Percentiles rank a stretch among this genome's conserved stretches.
Conservation (phyloP, 2,888 invertebrate species). For the Caenorhabditis afra region DNA sequence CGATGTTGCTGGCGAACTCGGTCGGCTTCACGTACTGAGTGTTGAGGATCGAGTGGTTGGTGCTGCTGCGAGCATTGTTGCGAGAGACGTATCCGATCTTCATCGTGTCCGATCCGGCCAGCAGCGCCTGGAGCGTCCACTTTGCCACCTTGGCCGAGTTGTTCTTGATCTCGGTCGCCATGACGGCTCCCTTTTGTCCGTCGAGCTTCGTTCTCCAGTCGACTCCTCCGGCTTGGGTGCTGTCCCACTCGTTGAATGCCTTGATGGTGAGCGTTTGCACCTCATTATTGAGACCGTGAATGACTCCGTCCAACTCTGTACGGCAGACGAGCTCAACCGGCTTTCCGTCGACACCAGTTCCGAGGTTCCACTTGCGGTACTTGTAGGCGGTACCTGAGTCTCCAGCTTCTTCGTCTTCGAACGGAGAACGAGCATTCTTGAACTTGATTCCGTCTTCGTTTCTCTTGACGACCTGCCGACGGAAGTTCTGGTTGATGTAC, state of each 20-base stretch:
- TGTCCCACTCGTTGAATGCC: constrained; percentile 99
- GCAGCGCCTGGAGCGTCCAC: constrained; percentile 92
- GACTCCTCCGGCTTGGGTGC: constrained; percentile 93
- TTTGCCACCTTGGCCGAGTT: constrained; percentile 99
- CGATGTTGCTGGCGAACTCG: constrained; percentile 98
- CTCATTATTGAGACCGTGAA: constrained; percentile 85
- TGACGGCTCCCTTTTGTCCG: constrained; percentile 96
- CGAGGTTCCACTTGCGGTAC: constrained; percentile 94
- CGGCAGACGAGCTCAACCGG: constrained; percentile 87
- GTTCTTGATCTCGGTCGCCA: constrained; percentile 97
- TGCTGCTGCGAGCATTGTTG: constrained; percentile 92
- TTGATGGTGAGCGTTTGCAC: constrained; percentile 94
- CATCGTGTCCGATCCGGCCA: constrained; percentile 96
- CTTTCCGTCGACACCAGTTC: constrained; percentile 88
- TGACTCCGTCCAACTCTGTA: constrained; percentile 96
- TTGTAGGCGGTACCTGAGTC: constrained; percentile 73
- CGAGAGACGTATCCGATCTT: constrained; percentile 99
- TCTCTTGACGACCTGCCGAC: constrained; percentile 86
- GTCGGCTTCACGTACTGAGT: constrained; percentile 98
- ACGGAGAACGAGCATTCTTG: constrained; percentile 67
- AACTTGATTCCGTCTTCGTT: constrained; percentile 63
- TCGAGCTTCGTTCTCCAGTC: constrained; percentile 97
- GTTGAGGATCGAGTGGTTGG: constrained; percentile 84
- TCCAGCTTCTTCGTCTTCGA: constrained; percentile 75
- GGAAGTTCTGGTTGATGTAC: constrained; percentile 99